Base-by-base conservation (phyloP, 1,140 invertebrate species). In the Musca domestica region DNA sequence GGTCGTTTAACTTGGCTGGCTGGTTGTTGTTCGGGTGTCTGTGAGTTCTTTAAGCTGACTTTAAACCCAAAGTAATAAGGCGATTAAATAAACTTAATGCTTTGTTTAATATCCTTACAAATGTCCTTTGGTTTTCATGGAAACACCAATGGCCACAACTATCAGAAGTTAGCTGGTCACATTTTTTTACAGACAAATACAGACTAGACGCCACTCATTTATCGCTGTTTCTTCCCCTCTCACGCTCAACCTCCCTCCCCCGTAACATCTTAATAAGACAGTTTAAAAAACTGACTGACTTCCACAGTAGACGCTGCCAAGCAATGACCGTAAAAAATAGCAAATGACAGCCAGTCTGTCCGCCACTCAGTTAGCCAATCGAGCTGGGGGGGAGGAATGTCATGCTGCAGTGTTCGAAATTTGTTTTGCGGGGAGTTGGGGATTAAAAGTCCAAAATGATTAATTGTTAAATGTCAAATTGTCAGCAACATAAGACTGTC, bases 381-480 rank as follows among this genome's bases (percentile, higher is more conserved):
- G 34, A 41, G 27, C 9, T 30, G 3, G 27, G 27, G 2, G 12
- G 10, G 34, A 41, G 34, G 34, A 12, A 41, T 30, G 27, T 41
- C 34, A 10, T 41, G 34, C 34, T 41, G 34, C 34, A 9, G 34
- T 12, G 10, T 41, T 41, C 34, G 12, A 41, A 41, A 7, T 41
- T 41, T 12, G 27, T 30, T 30, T 41, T 5, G 34, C 25, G 27
- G 27, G 30, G 25, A 58, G 12, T n/a, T n/a, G n/a, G 30, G 30
- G 54, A 58, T 58, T 58, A 58, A 58, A 58, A 58, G 54, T 58
- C 54, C 34, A 58, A 58, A 58, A 58, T 58, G 54, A 58, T 58
- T 58, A 58, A 58, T 58, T 58, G 25, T 58, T 58, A 58, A 58
- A 58, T 58, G 54, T 58, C 54, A 58, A 58, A 58, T 25, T 27